A percentile compares a stretch with the other conserved stretches of the same genome.
phyloP scores from a whole-genome alignment of 2,113 vertebrate genomes.

The Cettia cetti region DNA sequence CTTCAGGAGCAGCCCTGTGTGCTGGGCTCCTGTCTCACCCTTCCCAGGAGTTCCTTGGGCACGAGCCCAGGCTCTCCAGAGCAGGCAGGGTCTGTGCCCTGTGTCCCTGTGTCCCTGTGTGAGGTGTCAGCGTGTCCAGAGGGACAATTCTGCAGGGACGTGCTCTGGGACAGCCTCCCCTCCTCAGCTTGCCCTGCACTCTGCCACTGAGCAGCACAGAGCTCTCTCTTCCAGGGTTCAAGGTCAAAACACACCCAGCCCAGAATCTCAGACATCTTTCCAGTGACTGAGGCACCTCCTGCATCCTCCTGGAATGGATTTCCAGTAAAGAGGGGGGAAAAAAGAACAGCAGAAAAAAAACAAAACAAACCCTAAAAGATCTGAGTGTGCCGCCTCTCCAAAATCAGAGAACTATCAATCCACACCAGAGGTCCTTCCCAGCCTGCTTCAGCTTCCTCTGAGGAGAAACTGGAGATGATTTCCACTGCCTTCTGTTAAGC shows the following conservation, averaged over 20 bases:
- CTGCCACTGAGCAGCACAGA: not conserved
- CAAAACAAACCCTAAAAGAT: not conserved
- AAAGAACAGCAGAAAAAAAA: not conserved
- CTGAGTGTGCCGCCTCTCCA: not conserved
- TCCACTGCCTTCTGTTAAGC: not conserved
- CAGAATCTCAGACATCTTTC: not conserved
- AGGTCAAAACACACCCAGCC: not conserved
- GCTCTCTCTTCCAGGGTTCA: not conserved
- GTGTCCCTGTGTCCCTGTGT: accelerated
- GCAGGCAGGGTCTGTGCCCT: not conserved
- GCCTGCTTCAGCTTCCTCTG: not conserved
- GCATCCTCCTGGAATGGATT: not conserved
- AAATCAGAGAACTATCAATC: not conserved
- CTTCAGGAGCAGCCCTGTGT: accelerated
- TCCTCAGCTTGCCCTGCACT: not conserved
- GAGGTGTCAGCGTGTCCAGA: accelerated
- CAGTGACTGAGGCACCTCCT: not conserved
- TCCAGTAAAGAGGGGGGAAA: not conserved
- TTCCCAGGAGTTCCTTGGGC: not conserved
- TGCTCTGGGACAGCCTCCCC: not conserved
- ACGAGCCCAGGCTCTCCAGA: not conserved
- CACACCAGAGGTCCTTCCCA: not conserved
- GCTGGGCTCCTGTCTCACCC: not conserved
- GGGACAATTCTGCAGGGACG: not conserved
- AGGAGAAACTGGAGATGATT: not conserved